These are phyloP conservation scores for Tolypeutes matacus DNA, from an alignment of 2,797 vertebrate genomes.

Conservation along the genomic window DNA sequence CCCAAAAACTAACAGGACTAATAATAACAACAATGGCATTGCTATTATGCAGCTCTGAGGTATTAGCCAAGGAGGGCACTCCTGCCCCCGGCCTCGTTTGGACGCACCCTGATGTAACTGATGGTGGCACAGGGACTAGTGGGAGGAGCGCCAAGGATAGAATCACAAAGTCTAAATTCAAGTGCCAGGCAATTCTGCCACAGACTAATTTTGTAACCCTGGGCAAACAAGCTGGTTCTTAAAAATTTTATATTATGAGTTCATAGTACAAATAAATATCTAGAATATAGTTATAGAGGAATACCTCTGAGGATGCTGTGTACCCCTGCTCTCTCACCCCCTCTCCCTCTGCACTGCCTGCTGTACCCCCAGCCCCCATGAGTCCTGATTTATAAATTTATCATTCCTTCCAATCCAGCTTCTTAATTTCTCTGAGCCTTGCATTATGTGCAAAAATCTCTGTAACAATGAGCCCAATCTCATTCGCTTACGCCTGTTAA, in stretches of 20 bases:
- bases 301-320: not conserved
- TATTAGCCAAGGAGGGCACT: not conserved
- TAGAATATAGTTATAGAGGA: not conserved
- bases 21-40: not conserved
- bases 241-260: not conserved
- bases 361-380: no score
- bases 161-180: not conserved
- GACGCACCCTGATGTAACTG: not conserved
- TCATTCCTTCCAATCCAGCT: not conserved
- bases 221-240: not conserved
- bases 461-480: not conserved
- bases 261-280: not conserved
- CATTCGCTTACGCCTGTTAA: not conserved
- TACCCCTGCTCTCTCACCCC: not conserved
- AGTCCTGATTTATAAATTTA: not conserved
- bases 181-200: not conserved
- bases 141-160: not conserved
- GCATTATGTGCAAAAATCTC: not conserved
- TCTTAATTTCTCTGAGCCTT: not conserved
- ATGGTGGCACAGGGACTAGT: not conserved
- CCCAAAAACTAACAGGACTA: not conserved
- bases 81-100: not conserved
- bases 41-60: not conserved
- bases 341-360: not conserved
- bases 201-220: slow-evolving; percentile 40